Base-by-base conservation (phyloP, 2,797 vertebrate species). In the Schizopygopsis malacanthus region DNA sequence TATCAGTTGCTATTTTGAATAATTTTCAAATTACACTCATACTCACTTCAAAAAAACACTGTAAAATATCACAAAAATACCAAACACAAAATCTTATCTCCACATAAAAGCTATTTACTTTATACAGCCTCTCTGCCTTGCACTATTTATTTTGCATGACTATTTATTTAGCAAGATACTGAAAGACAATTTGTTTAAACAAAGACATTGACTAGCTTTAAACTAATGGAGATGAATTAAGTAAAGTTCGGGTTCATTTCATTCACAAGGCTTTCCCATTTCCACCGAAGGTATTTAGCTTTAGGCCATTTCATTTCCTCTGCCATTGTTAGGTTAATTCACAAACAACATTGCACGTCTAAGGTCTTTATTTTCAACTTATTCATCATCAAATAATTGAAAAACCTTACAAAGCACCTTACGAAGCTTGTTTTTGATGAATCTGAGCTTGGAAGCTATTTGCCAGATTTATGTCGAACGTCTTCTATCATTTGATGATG, bases 21-120 rank as follows among this genome's bases (percentile, higher is more conserved):
- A 5, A 37, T 7, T 39, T 1, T 56, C 13, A 25, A 61, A 79
- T 43, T 43, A 43, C 25, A 71, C 37, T 28, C n/a, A 54, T 56
- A 25, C 54, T 52, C 77, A 81, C 70, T 79, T 6, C 12, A 79
- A 5, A 5, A 50, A 41, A 63, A 87, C 28, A 28, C 28, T 28
- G 65, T 37, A 81, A 41, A 82, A 80, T 63, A 76, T 87, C 18
- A 39, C 16, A 54, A 79, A 83, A 88, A 83, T 78, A 84, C 83
- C 47, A 84, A 84, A 81, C 75, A 82, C 79, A 79, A 85, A 86
- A 85, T 91, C 73, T 54, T 80, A 89, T 87, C 81, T 87, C 69
- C 69, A 85, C 22, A 59, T 84, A 73, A 85, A 79, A 59, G 72
- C 41, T 81, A 50, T 85, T 72, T 84, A 86, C 87, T 82, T 87